Base-by-base conservation (phyloP, 2,888 invertebrate species). In the Temnothorax ravouxi region DNA sequence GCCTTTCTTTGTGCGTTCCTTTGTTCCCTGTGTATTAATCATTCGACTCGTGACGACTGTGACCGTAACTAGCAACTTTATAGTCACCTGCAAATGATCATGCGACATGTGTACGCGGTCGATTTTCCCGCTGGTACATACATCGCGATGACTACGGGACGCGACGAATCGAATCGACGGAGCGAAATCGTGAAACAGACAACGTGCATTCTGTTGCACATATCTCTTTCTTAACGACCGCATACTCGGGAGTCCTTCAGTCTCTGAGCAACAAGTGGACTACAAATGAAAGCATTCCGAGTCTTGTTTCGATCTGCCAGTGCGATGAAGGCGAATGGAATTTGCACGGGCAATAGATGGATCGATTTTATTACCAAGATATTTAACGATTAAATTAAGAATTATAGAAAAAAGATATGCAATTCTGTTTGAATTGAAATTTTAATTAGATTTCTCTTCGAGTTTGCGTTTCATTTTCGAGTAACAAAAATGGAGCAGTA, bases 1-100 rank as follows among this genome's bases (percentile, higher is more conserved):
- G 84, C 86, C 89, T 92, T 91, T 91, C 92, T 91, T 87, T 72
- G 80, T 61, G 79, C 84, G 74, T 76, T 90, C 88, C 90, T 90
- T 93, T 91, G 90, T 93, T 90, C 86, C 21, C 54, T 56, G 82
- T 56, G 83, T 86, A 90, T 91, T 91, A 91, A 92, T 92, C 91
- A 90, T 88, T 81, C 86, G 79, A 89, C 86, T 81, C 86, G 83
- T 82, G 90, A 86, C 72, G 71, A 64, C 72, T 72, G 44, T 83
- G 18, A 18, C 79, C 74, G 75, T 81, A 79, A 85, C 77, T 77
- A 69, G 74, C 61, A 62, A 86, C 81, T 82, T 83, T 83, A 77
- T 83, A 69, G 34, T 86, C 77, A 79, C 84, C 62, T 84, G 59
- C 71, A 61, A 84, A 69, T 71, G 54, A 67, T 72, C 74, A 41